A percentile compares a stretch with the other conserved stretches of the same genome.
Conservation (phyloP, 2,113 vertebrate genomes). For the Panthera leo region DNA sequence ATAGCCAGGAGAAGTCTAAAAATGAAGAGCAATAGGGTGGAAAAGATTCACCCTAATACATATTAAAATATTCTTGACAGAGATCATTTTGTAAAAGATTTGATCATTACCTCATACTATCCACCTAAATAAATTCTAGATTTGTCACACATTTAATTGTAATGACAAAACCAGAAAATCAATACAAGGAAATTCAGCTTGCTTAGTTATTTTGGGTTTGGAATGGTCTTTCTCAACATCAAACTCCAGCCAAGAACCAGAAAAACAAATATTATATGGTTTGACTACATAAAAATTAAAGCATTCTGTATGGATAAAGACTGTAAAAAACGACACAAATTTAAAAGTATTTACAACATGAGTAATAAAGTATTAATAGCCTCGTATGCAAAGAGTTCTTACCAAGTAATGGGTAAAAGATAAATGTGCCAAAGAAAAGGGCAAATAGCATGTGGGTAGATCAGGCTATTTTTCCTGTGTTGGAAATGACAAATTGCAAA, state of each 20-base stretch:
- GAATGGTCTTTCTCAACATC: background rate
- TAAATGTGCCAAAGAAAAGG: background rate
- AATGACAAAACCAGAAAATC: background rate
- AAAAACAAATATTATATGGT: background rate
- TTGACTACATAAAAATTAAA: background rate
- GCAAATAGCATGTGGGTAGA: background rate
- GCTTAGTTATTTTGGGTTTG: background rate
- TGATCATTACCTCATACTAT: background rate
- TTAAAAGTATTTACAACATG: background rate
- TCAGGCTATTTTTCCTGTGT: background rate
- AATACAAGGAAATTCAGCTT: background rate
- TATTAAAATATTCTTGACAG: background rate
- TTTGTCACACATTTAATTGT: background rate
- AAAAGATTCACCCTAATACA: background rate
- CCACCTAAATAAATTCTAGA: background rate
- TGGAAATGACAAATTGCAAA: background rate
- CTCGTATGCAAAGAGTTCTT: background rate
- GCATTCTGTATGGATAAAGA: background rate
- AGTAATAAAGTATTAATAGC: background rate
- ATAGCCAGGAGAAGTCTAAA: background rate
- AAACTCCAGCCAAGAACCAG: background rate
- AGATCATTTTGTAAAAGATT: background rate
- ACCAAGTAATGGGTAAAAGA: background rate
- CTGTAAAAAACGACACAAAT: background rate
- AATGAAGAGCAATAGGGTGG: background rate